phyloP scores from a whole-genome alignment of 2,113 vertebrate species.

The Rissa tridactyla region DNA sequence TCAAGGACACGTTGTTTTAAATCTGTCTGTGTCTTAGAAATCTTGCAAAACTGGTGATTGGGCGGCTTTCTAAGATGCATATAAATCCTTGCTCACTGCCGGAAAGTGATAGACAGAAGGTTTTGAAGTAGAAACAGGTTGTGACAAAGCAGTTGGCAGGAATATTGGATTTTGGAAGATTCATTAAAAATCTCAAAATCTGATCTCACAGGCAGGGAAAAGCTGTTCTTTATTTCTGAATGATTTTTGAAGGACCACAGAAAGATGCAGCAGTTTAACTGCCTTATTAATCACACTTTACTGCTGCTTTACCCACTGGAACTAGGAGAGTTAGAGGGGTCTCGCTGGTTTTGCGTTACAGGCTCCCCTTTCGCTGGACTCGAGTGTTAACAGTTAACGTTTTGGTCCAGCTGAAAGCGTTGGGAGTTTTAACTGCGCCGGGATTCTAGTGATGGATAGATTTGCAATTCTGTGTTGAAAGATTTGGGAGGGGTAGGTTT shows the following conservation, averaged over 20 bases:
- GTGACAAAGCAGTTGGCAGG: conserved; percentile 27
- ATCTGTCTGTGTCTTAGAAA: conserved; percentile 42
- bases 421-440: neutral
- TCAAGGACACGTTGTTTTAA: conserved; percentile 46
- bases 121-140: conserved; percentile 51
- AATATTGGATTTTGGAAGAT: neutral
- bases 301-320: neutral
- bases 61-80: conserved; percentile 42
- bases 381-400: neutral
- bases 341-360: neutral
- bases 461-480: neutral
- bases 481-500: neutral
- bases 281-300: conserved; percentile 34
- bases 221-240: conserved; percentile 10
- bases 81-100: conserved; percentile 50
- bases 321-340: neutral
- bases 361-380: neutral
- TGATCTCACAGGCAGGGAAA: conserved; percentile 7
- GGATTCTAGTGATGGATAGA: neutral
- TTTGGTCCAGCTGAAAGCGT: neutral
- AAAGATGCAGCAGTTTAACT: conserved; percentile 18
- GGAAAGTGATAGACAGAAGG: conserved; percentile 41
- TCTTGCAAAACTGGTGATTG: conserved; percentile 44
- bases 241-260: conserved; percentile 43
- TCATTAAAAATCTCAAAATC: conserved; percentile 16